Percentiles rank a stretch among this genome's conserved stretches.
Evolutionary conservation across 2,113 vertebrate genomes (phyloP).

Genomic region (Rhynchomys soricoides): DNA sequence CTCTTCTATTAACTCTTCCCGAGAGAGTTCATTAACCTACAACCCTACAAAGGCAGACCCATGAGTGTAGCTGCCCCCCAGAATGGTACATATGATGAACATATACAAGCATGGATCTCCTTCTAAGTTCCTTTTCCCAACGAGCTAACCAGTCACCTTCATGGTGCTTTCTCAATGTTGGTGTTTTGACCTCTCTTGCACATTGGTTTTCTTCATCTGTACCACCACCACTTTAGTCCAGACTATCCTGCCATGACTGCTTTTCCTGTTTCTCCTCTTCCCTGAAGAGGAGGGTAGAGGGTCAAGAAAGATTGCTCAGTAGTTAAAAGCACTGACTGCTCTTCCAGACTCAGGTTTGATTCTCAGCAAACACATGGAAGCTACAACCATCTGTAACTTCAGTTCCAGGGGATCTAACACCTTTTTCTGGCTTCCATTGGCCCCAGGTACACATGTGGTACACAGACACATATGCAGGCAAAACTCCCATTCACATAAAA

Average conservation of each 20-base stretch:
- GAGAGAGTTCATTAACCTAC: neutral
- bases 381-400: neutral
- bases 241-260: neutral
- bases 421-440: neutral
- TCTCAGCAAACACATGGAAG: neutral
- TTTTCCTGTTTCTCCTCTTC: neutral
- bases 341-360: neutral
- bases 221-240: neutral
- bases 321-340: neutral
- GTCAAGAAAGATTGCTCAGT: neutral
- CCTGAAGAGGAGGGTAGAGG: neutral
- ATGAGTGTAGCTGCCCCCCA: neutral
- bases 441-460: too few species aligned
- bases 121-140: neutral
- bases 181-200: neutral
- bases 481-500: neutral
- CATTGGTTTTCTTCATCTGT: neutral
- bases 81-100: neutral
- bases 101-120: neutral
- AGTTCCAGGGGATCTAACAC: neutral
- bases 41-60: neutral
- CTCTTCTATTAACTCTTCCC: accelerated
- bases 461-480: neutral
- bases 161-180: neutral
- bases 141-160: neutral